Evolutionary conservation across 2,888 invertebrate genomes (phyloP), one percentile per base, ranked within the genome.

Genomic region (Amiota mariae): DNA sequence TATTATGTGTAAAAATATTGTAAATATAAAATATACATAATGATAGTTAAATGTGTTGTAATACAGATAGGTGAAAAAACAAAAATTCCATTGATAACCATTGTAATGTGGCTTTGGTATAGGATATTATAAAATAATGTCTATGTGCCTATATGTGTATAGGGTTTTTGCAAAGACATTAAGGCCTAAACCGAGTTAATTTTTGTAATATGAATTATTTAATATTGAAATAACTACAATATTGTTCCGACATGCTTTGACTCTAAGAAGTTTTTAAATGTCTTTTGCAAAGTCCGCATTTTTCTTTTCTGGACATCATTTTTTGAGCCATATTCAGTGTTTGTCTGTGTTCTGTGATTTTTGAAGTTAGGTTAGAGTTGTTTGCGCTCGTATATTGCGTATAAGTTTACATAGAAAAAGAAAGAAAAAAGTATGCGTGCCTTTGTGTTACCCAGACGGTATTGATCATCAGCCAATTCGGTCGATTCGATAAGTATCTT

Each of bases 361-460:
- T 77, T 78, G 77, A 76, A 76, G 73, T 75, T 67, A 71, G 6
- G 24, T 64, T 78, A 24, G 24, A 24, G 24, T 36, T 63, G 18
- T 66, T 66, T 66, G 66, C 66, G 66, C 49, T 49, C 49, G 18
- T 49, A 49, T 63, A 36, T 63, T 63, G 63, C 63, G 24, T 24
- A 36, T 2, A 6, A 36, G 36, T 2, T 63, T 12, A 63, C 46
- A 46, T 13, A 74, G 66, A 71, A 73, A 57, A 74, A 71, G 46
- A 78, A 70, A 74, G 73, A 4, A 59, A 59, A 12, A 20, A 18
- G 20, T 77, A 64, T 79, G 94, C 96, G 94, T 95, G 98, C 98
- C 96, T 99, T 99, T 92, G 98, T 98, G 92, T 96, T 96, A 93
- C 99, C 99, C 91, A 98, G 93, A 93, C 98, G 96, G 92, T 95